These are phyloP conservation scores for Zapornia atra DNA, from an alignment of 2,113 vertebrate genomes.

Conservation along the genomic window DNA sequence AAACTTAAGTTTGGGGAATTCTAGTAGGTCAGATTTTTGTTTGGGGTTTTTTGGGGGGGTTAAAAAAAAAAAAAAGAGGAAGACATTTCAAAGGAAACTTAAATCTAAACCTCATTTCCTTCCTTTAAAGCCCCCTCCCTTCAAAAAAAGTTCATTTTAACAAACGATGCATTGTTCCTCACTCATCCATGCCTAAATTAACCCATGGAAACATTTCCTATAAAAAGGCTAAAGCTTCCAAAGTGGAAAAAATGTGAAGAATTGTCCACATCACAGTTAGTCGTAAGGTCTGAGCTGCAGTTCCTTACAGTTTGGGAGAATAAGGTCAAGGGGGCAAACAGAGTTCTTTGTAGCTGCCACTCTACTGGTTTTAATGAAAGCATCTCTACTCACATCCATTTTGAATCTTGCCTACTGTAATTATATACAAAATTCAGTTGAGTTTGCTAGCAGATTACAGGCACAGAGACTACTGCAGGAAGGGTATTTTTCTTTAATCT, in stretches of 20 bases:
- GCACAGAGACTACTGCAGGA: not conserved
- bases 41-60: not conserved
- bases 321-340: not conserved
- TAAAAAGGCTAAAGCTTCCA: conserved; percentile 15
- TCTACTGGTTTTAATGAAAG: not conserved
- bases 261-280: not conserved
- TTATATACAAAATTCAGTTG: not conserved
- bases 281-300: not conserved
- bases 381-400: not conserved
- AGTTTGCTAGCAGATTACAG: not conserved
- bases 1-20: not conserved
- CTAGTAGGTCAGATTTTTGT: not conserved
- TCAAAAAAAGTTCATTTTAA: conserved; percentile 7
- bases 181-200: conserved; percentile 6
- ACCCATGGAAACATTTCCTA: conserved; percentile 29
- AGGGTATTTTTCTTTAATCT: not conserved
- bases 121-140: conserved; percentile 50
- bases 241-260: not conserved
- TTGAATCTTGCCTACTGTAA: not conserved
- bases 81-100: conserved; percentile 32
- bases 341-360: not conserved
- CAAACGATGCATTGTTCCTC: conserved; percentile 39
- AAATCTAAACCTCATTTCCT: conserved; percentile 41
- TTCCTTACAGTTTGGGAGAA: not conserved
- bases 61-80: not conserved